Evolutionary conservation across 2,888 invertebrate genomes (phyloP), one percentile per base, ranked within the genome.

Genomic region (Erebia palarica): DNA sequence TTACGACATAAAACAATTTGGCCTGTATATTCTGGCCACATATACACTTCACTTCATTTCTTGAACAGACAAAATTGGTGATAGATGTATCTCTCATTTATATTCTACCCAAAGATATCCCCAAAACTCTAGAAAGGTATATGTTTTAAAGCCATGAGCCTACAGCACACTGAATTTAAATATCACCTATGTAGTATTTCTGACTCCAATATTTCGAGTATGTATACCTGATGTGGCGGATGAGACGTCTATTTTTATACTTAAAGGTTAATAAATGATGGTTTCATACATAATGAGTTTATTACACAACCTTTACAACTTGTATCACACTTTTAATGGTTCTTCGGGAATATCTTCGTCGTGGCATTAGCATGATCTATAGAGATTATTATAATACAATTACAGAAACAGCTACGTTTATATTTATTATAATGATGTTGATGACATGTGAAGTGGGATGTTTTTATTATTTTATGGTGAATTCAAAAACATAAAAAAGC

Each of bases 321-420:
- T 58, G 44, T 58, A 13, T 58, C 44, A 66, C 57, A 55, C 57
- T 57, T 58, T 18, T 55, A 57, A 58, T 58, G 57, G 27, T 58
- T 59, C 36, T 4, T 42, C 36, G 36, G 18, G 11, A 53, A 61
- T 16, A 18, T 55, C 53, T 42, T 68, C 68, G 42, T 42, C 8
- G 11, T 51, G 3, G 53, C 18, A 18, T 18, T 16, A 60, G n/a
- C 21, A 13, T 36, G 36, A 68, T 60, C 59, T 16, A 51, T 61
- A 61, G 42, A 53, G 16, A 11, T 51, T 5, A 67, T 68, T 51
- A 18, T 60, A 42, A 3, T 51, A 51, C 18, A 18, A 13, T 47
- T 47, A n/a, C 21, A 63, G 8, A 16, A 63, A 47, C 21, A 18
- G 47, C 21, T 36, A n/a, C 59, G 36, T 36, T n/a, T 36, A 59